Conservation (phyloP, 1,140 invertebrate genomes). For the Holotrichia oblita region DNA sequence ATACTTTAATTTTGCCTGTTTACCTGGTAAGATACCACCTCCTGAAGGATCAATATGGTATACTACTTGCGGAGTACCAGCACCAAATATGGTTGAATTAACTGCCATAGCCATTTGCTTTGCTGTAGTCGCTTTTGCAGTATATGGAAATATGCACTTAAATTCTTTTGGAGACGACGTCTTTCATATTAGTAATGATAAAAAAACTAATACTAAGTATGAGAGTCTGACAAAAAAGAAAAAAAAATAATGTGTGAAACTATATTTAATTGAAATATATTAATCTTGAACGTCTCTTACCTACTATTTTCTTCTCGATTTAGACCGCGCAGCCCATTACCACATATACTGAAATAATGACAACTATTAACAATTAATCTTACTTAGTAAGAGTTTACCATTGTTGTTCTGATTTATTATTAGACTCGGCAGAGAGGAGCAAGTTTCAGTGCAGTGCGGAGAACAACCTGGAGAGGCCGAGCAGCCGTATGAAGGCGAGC, state of each 20-base stretch:
- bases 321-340: no score
- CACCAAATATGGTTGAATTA: conserved; percentile 59
- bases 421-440: no score
- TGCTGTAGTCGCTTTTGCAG: conserved; percentile 47
- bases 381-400: no score
- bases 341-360: no score
- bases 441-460: no score
- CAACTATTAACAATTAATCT: no score
- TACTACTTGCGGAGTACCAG: conserved; percentile 80
- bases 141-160: conserved; percentile 56
- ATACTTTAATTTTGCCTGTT: conserved; percentile 81
- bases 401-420: no score
- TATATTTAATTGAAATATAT: no score
- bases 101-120: conserved; percentile 51
- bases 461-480: no score
- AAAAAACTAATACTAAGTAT: background rate
- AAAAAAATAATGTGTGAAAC: background rate
- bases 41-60: conserved; percentile 73
- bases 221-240: background rate
- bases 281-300: no score
- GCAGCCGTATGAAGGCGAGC: no score
- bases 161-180: conserved; percentile 42
- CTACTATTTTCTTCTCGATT: no score
- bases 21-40: conserved; percentile 65
- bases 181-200: conserved; percentile 14